Percentiles rank a stretch among this genome's conserved stretches.
Evolutionary conservation across 2,888 invertebrate genomes (phyloP).

Genomic region (Rhingia campestris): DNA sequence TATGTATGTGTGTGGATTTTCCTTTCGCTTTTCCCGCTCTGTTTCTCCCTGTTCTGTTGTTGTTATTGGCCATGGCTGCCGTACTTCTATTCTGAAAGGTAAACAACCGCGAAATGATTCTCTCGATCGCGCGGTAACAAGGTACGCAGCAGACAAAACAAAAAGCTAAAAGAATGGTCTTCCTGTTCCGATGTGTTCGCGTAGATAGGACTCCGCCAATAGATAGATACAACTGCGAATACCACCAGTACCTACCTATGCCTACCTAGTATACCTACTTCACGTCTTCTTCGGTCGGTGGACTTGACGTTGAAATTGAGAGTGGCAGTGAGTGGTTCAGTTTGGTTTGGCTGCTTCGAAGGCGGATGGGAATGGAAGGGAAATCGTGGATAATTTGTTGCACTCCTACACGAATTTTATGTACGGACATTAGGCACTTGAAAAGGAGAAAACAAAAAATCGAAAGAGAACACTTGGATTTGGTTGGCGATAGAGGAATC

Average conservation of each 20-base stretch:
- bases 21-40: slow-evolving; percentile 68
- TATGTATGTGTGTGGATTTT: slow-evolving; percentile 48
- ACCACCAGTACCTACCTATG: no score
- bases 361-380: slow-evolving; percentile 35
- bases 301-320: slow-evolving; percentile 65
- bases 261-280: background rate
- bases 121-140: slow-evolving; percentile 67
- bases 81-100: slow-evolving; percentile 61
- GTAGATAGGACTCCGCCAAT: slow-evolving; percentile 44
- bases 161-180: slow-evolving; percentile 63
- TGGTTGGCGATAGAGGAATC: slow-evolving; percentile 3
- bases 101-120: slow-evolving; percentile 74
- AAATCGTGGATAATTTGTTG: slow-evolving; percentile 73
- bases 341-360: no score
- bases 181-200: slow-evolving; percentile 72
- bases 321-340: slow-evolving; percentile 49
- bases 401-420: slow-evolving; percentile 71
- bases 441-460: slow-evolving; percentile 1
- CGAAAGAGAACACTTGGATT: slow-evolving; percentile 31
- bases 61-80: slow-evolving; percentile 21
- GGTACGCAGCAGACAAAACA: slow-evolving; percentile 72
- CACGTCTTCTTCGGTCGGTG: slow-evolving; percentile 2
- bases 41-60: slow-evolving; percentile 46
- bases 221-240: slow-evolving; percentile 11
- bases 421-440: slow-evolving; percentile 64